Base-by-base conservation (phyloP, 2,888 invertebrate genomes). In the Salpingus planirostris region DNA sequence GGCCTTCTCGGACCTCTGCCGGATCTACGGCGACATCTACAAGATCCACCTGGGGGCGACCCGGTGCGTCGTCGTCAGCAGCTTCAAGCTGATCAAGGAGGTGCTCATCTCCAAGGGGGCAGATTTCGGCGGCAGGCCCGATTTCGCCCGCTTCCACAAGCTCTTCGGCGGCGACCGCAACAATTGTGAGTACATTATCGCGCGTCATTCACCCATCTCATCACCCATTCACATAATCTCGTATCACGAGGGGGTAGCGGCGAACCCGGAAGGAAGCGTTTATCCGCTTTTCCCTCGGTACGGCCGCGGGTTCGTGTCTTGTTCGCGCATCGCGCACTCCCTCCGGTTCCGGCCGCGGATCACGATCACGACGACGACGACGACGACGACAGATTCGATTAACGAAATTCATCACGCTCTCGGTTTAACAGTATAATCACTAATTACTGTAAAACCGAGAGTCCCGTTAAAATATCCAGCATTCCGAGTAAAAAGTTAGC, bases 141-240 rank as follows among this genome's bases (percentile, higher is more conserved):
- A 88, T 57, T 88, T 88, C 60, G 59, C 80, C 44, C 68, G 90
- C 11, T 89, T 85, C 59, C 80, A 87, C 54, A 74, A 78, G 44
- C 76, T 89, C 5, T 89, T 90, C 60, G 86, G 84, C 14, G 87
- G 86, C 15, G 81, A 88, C 64, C 69, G 87, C 32, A 85, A 86
- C 63, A 87, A 88, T 59, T 88, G 88, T 89, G 65, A 87, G 89
- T 80, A 35, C 29, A 31, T 12, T n/a, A n/a, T n/a, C n/a, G n/a
- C n/a, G n/a, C n/a, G n/a, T n/a, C n/a, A n/a, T 23, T 18, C 18
- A 18, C 8, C 18, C 5, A 6, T 8, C 5, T 18, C 18, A 18
- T 18, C 18, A 18, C 5, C 18, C 5, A 5, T 8, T 18, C 18
- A 18, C 18, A 18, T 8, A 18, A 5, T 18, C 18, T 18, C 18